Conservation (phyloP, 2,888 invertebrate species). For the Drosophila austrosaltans region DNA sequence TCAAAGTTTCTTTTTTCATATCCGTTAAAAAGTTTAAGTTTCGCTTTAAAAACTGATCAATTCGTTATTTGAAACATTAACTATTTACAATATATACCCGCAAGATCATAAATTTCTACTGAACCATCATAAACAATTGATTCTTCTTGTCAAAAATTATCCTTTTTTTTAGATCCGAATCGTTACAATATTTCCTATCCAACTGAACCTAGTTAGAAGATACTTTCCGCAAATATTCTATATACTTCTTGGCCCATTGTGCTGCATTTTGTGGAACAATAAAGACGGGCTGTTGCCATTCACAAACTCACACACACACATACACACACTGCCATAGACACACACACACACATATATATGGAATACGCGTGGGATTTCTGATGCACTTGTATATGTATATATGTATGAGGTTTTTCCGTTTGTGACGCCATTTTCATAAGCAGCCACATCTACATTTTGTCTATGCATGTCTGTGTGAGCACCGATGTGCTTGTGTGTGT, state of each 20-base stretch:
- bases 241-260: constrained; percentile 51
- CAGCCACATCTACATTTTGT: constrained; percentile 68
- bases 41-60: no score
- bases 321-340: not conserved
- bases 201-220: not conserved
- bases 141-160: no score
- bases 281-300: constrained; percentile 37
- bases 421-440: constrained; percentile 76
- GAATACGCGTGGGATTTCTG: constrained; percentile 21
- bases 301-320: constrained; percentile 30
- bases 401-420: constrained; percentile 48
- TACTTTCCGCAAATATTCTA: not conserved
- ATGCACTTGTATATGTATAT: not conserved
- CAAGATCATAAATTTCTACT: no score
- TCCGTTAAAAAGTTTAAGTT: no score
- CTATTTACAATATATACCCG: no score
- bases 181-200: not conserved
- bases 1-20: no score
- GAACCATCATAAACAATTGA: no score
- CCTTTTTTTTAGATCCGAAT: no score
- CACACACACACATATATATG: constrained; percentile 24
- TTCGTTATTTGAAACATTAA: no score
- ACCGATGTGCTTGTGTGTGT: not conserved
- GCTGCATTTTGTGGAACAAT: constrained; percentile 56
- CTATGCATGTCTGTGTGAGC: constrained; percentile 28